Evolutionary conservation across 2,113 vertebrate genomes (phyloP), one percentile per base, ranked within the genome.

Genomic region (Leucoraja erinaceus): DNA sequence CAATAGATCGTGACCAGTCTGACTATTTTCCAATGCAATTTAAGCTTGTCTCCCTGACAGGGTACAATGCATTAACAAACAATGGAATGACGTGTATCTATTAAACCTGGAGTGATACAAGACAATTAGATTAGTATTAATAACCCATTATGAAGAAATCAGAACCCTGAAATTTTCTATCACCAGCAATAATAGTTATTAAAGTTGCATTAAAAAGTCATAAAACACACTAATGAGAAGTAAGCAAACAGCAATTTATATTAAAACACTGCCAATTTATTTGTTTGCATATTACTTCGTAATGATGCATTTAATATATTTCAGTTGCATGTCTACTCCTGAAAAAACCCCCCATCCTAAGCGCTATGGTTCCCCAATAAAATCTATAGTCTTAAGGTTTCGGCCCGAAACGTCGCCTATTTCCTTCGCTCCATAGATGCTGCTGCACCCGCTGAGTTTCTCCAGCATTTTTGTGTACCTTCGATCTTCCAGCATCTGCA

Each of bases 131-230:
- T 77, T 77, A 77, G 14, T 31, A 77, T 33, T 33, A 14, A 77
- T 11, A 77, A 33, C 33, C 75, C 5, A 33, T 77, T 14, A 77
- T 33, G 10, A 33, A 33, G n/a, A 33, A 77, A 77, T 77, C 2
- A 77, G 33, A 77, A 0, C 75, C n/a, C n/a, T 33, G n/a, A 77
- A 12, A 33, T 33, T 77, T 77, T 77, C n/a, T 33, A 31, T 77
- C n/a, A 77, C 5, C 10, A 77, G 75, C 75, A 77, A 77, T 77
- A 14, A 75, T 25, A 33, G 75, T 77, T 77, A 77, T 77, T 77
- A 77, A 77, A 33, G 75, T 77, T 77, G 16, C 75, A 77, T 77
- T 77, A 77, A 77, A 77, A 77, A 77, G 75, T 33, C 75, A 77
- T 33, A 31, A 33, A 77, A 14, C n/a, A 33, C 31, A 77, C n/a